These are phyloP conservation scores for Musca vetustissima DNA, from an alignment of 1,140 invertebrate species.

Conservation along the genomic window DNA sequence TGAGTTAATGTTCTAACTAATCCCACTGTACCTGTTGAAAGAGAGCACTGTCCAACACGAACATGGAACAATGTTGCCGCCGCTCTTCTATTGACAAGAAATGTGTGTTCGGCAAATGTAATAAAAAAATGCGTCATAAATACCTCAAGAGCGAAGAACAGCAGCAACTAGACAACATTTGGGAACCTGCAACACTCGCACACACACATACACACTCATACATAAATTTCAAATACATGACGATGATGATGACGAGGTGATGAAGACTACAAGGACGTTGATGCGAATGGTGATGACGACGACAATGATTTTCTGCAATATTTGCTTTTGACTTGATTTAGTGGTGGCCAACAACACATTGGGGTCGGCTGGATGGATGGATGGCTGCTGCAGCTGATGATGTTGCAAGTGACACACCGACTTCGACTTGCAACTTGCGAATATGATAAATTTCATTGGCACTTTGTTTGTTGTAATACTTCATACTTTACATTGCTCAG, in stretches of 20 bases:
- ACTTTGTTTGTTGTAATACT: slow-evolving; percentile 16
- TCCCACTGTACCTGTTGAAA: not conserved
- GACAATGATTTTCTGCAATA: not conserved
- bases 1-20: too few species aligned
- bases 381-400: not conserved
- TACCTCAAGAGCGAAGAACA: not conserved
- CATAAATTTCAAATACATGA: not conserved
- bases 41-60: not conserved
- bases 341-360: too few species aligned
- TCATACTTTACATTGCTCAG: slow-evolving; percentile 17
- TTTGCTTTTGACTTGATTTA: too few species aligned
- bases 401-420: slow-evolving; percentile 2
- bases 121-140: slow-evolving; percentile 19
- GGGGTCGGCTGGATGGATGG: not conserved
- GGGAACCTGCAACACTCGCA: not conserved
- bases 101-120: not conserved
- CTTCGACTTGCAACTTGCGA: slow-evolving; percentile 5
- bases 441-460: slow-evolving; percentile 22
- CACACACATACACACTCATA: not conserved
- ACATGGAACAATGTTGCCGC: not conserved
- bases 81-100: not conserved
- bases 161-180: not conserved
- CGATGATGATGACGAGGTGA: not conserved
- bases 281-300: not conserved
- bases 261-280: not conserved